Evolutionary conservation across 2,113 vertebrate species (phyloP).

Genomic region (Malurus elegans): DNA sequence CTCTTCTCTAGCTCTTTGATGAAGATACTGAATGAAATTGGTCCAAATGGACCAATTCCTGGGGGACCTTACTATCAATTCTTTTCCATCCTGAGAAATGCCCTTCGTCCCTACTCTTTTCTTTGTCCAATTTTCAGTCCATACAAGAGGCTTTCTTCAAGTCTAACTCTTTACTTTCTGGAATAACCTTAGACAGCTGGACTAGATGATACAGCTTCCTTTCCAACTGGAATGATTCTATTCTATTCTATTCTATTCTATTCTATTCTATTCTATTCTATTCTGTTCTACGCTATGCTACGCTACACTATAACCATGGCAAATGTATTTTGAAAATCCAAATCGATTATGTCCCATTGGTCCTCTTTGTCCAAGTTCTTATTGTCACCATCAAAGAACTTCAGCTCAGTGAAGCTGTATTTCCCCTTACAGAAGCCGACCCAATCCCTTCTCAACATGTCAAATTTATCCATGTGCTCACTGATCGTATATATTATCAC

Average conservation of each 20-base stretch:
- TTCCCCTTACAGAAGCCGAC: not conserved
- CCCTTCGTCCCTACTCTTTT: not conserved
- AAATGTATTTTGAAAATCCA: not conserved
- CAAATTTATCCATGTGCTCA: not conserved
- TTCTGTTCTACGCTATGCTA: fast-evolving
- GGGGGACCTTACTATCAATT: not conserved
- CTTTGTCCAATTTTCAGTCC: not conserved
- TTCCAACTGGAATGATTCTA: not conserved
- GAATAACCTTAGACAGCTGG: not conserved
- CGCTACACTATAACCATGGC: not conserved
- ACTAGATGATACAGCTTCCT: not conserved
- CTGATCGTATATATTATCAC: not conserved
- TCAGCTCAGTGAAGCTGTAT: not conserved
- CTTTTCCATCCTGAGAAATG: not conserved
- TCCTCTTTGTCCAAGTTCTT: not conserved
- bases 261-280: not conserved
- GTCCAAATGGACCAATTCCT: not conserved
- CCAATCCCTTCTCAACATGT: not conserved
- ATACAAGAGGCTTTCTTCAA: not conserved
- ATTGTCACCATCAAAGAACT: not conserved
- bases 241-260: not conserved
- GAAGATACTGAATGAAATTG: not conserved
- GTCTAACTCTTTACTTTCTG: not conserved
- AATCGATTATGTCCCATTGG: fast-evolving
- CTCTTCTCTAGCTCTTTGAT: not conserved